Percentiles rank a stretch among this genome's conserved stretches.
phyloP scores from a whole-genome alignment of 1,140 invertebrate species.

The Platyura marginata region DNA sequence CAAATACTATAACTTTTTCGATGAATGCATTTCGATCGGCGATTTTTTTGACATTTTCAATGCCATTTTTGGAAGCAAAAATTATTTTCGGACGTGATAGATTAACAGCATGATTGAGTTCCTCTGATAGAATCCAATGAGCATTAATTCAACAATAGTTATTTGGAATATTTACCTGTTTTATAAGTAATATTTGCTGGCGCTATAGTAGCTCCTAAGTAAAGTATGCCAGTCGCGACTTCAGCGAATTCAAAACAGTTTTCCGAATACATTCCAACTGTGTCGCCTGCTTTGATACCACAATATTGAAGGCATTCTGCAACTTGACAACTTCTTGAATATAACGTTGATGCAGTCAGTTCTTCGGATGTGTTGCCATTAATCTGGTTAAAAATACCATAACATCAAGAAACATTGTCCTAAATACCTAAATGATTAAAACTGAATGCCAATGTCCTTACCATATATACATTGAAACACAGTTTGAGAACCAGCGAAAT shows the following conservation, averaged over 20 bases:
- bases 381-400: too few relatives aligned
- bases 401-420: too few relatives aligned
- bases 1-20: slow-evolving; percentile 27
- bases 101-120: slow-evolving; percentile 39
- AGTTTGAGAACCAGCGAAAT: too few relatives aligned
- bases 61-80: slow-evolving; percentile 37
- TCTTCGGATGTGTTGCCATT: neutral
- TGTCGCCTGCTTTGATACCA: slow-evolving; percentile 23
- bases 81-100: slow-evolving; percentile 46
- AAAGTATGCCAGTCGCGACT: slow-evolving; percentile 18
- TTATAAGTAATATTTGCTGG: slow-evolving; percentile 27
- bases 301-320: neutral
- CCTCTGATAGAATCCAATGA: too few relatives aligned
- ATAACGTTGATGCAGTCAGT: neutral
- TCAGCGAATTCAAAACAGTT: slow-evolving; percentile 27
- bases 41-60: slow-evolving; percentile 23
- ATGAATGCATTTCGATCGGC: slow-evolving; percentile 25
- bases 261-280: slow-evolving; percentile 26
- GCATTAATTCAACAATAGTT: neutral
- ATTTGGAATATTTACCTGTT: slow-evolving; percentile 16
- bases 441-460: too few relatives aligned
- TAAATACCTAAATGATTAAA: too few relatives aligned
- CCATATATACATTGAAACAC: too few relatives aligned
- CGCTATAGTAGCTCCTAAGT: slow-evolving; percentile 21
- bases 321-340: neutral